These are phyloP conservation scores for Pipa parva DNA, from an alignment of 2,113 vertebrate species.

Conservation along the genomic window DNA sequence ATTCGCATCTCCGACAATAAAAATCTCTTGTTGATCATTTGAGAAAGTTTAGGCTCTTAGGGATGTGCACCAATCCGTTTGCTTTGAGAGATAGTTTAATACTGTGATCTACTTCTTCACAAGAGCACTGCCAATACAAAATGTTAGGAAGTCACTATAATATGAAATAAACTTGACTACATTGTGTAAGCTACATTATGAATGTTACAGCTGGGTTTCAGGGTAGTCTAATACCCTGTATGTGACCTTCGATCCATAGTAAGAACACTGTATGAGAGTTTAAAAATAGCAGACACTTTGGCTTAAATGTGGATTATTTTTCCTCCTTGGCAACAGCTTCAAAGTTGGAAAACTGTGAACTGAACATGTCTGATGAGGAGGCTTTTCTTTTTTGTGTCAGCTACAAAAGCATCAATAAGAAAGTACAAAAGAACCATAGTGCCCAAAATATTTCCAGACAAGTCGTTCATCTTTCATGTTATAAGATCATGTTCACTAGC, in stretches of 20 bases:
- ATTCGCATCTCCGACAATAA: too few relatives aligned
- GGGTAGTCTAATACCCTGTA: neutral
- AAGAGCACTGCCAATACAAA: neutral
- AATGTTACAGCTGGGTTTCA: neutral
- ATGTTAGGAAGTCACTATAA: neutral
- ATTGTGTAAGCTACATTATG: neutral
- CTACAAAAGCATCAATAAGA: neutral
- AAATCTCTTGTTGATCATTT: too few relatives aligned
- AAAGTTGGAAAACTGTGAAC: neutral
- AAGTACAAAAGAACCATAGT: neutral
- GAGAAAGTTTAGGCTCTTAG: too few relatives aligned
- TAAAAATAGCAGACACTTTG: neutral
- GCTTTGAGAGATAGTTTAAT: too few relatives aligned
- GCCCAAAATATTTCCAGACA: constrained; percentile 1
- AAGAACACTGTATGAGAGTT: neutral
- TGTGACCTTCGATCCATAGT: neutral
- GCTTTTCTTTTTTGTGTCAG: neutral
- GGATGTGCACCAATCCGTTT: too few relatives aligned
- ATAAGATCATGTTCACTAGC: neutral
- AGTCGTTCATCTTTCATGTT: neutral
- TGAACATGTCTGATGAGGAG: constrained; percentile 1
- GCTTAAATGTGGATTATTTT: neutral
- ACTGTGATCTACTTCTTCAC: too few relatives aligned
- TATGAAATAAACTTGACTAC: neutral
- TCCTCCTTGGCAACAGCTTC: neutral